Evolutionary conservation across 2,113 vertebrate species (phyloP).

Genomic region (Corapipo altera): DNA sequence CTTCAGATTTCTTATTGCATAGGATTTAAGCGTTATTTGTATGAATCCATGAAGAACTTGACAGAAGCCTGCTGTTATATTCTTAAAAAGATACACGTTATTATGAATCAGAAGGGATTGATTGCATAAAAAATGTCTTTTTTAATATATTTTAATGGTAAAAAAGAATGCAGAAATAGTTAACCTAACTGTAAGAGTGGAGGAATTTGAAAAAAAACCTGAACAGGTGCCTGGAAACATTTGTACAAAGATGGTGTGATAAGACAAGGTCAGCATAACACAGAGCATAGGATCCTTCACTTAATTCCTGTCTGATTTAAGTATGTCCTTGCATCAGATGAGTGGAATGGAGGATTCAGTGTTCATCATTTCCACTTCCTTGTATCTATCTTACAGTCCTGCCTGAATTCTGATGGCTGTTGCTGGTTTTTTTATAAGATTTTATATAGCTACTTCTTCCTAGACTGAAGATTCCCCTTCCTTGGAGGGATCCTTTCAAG

Average conservation of each 20-base stretch:
- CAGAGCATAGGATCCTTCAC: background rate
- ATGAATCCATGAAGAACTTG: background rate
- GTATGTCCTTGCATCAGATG: background rate
- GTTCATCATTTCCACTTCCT: background rate
- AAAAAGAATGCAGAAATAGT: background rate
- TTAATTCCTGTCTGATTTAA: background rate
- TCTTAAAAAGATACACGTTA: background rate
- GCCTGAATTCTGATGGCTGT: background rate
- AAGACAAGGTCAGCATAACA: background rate
- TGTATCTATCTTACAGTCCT: background rate
- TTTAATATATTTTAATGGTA: background rate
- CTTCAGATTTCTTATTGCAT: background rate
- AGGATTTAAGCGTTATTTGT: background rate
- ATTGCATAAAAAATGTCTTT: background rate
- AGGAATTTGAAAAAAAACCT: background rate
- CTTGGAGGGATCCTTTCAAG: background rate
- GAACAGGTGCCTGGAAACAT: background rate
- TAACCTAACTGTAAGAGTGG: background rate
- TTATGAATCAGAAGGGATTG: background rate
- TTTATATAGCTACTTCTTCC: background rate
- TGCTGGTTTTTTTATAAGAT: background rate
- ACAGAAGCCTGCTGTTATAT: background rate
- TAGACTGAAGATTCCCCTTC: background rate
- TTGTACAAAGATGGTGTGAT: background rate
- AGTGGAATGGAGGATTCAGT: background rate